Conservation (phyloP, 2,113 vertebrate species). For the Nanorana parkeri region DNA sequence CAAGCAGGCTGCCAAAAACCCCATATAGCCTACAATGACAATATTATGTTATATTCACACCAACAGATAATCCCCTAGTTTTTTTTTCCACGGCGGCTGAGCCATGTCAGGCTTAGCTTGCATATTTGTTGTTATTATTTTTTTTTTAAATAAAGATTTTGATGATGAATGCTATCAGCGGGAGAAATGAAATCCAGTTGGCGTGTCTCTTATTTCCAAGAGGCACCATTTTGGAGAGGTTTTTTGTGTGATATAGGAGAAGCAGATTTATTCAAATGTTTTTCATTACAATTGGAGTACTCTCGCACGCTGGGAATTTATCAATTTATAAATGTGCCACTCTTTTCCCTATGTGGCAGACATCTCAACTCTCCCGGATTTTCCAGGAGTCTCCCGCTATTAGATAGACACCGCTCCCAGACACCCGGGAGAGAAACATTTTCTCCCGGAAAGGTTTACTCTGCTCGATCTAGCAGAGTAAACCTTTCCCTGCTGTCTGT, state of each 20-base stretch:
- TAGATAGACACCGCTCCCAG: too few relatives aligned
- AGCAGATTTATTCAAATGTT: constrained; percentile 64
- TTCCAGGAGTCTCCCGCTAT: too few relatives aligned
- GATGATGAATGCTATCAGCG: constrained; percentile 99
- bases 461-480: too few relatives aligned
- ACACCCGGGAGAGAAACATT: too few relatives aligned
- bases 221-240: constrained; percentile 64
- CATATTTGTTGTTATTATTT: constrained; percentile 92
- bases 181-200: constrained; percentile 92
- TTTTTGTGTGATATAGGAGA: constrained; percentile 57
- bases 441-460: too few relatives aligned
- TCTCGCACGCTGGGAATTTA: too few relatives aligned
- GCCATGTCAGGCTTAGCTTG: constrained; percentile 96
- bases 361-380: too few relatives aligned
- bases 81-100: constrained; percentile 82
- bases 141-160: constrained; percentile 94
- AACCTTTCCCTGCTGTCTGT: too few relatives aligned
- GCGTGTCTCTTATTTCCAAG: constrained; percentile 83
- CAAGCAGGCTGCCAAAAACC: constrained; percentile 87
- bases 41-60: constrained; percentile 92
- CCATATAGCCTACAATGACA: constrained; percentile 84
- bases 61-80: constrained; percentile 89
- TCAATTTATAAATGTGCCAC: too few relatives aligned
- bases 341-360: too few relatives aligned
- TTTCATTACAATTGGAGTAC: too few relatives aligned